Evolutionary conservation across 2,797 vertebrate genomes (phyloP).

Genomic region (Xenentodon cancila): DNA sequence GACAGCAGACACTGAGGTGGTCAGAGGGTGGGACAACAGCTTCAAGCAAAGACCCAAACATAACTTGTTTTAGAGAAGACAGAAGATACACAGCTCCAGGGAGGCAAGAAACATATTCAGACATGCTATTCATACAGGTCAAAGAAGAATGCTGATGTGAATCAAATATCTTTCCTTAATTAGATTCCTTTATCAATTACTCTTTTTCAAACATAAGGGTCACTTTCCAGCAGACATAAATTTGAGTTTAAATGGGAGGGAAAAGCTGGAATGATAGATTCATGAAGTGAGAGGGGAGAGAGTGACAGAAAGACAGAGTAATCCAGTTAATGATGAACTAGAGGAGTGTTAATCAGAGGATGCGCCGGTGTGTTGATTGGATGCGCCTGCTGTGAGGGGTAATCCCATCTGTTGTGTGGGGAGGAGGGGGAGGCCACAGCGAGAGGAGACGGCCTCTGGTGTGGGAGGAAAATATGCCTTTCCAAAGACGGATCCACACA

Average conservation of each 20-base stretch:
- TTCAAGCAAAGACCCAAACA: slow-evolving; percentile 27
- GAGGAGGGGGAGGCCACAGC: slow-evolving; percentile 23
- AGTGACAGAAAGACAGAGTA: slow-evolving; percentile 56
- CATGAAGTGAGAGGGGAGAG: slow-evolving; percentile 22
- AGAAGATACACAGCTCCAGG: not conserved
- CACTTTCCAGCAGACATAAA: slow-evolving; percentile 35
- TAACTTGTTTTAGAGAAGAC: slow-evolving; percentile 8
- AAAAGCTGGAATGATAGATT: slow-evolving; percentile 35
- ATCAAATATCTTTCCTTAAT: slow-evolving; percentile 39
- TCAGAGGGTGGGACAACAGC: too few species aligned
- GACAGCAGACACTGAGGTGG: too few species aligned
- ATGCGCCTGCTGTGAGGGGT: slow-evolving; percentile 61
- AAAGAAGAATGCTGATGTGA: slow-evolving; percentile 14
- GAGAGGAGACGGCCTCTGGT: slow-evolving; percentile 9
- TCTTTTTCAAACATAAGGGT: slow-evolving; percentile 25
- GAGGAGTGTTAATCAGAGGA: slow-evolving; percentile 71
- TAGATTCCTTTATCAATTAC: slow-evolving; percentile 50
- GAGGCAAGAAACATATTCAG: slow-evolving; percentile 10
- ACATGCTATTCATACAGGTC: not conserved
- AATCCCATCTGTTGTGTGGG: slow-evolving; percentile 61
- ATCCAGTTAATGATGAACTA: slow-evolving; percentile 75
- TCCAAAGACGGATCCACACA: slow-evolving; percentile 32
- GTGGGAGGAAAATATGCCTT: slow-evolving; percentile 34
- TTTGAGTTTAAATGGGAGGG: slow-evolving; percentile 24
- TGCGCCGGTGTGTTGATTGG: slow-evolving; percentile 68